Evolutionary conservation across 2,113 vertebrate species (phyloP).

Genomic region (Poecile atricapillus): DNA sequence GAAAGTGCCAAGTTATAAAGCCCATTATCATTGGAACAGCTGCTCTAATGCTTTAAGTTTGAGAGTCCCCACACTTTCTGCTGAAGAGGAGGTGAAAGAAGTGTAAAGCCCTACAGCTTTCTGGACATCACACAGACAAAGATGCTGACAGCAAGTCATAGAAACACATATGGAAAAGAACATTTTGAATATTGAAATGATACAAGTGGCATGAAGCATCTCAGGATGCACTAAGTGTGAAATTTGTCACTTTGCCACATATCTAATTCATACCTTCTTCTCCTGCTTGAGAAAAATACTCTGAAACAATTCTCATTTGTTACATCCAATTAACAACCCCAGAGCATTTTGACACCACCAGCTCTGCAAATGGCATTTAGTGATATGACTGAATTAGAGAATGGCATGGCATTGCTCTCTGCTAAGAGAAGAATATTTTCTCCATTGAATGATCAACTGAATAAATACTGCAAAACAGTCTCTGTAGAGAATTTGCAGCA

Average conservation of each 20-base stretch:
- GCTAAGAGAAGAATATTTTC: not conserved
- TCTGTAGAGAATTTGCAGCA: not conserved
- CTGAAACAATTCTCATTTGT: not conserved
- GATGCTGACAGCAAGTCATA: fast-evolving
- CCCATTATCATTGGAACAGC: fast-evolving
- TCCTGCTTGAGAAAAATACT: not conserved
- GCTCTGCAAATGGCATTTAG: not conserved
- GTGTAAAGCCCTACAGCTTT: not conserved
- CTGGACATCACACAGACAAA: not conserved
- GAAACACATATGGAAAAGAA: not conserved
- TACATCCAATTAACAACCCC: not conserved
- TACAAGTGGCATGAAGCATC: not conserved
- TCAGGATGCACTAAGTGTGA: not conserved
- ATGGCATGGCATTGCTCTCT: not conserved
- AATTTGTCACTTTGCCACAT: not conserved
- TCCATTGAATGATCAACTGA: not conserved
- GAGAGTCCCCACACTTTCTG: not conserved
- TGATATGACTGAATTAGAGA: not conserved
- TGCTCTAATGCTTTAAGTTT: not conserved
- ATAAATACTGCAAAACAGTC: not conserved
- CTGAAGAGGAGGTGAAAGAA: not conserved
- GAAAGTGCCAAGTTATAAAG: fast-evolving
- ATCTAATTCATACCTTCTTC: not conserved
- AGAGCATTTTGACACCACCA: not conserved
- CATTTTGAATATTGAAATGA: not conserved